Evolutionary conservation across 2,797 vertebrate species (phyloP).

Genomic region (Lepidocolaptes lacrymiger): DNA sequence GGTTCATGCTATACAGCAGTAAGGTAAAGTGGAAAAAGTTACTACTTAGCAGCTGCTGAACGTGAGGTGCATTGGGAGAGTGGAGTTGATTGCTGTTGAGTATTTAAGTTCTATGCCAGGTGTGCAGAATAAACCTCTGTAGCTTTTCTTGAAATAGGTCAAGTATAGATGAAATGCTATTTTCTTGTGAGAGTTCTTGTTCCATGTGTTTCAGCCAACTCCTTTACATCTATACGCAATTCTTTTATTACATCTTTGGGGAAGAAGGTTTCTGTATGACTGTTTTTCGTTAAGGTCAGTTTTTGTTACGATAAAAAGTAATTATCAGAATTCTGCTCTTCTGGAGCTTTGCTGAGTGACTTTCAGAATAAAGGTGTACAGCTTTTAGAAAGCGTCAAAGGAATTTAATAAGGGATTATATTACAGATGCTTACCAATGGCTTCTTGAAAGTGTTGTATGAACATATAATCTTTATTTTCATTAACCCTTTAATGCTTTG

Average conservation of each 20-base stretch:
- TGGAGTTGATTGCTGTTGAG: not conserved
- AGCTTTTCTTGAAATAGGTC: not conserved
- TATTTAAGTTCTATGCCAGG: not conserved
- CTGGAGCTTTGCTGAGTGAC: not conserved
- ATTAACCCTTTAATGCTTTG: constrained; percentile 4
- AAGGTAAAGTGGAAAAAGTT: not conserved
- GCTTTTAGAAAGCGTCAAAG: not conserved
- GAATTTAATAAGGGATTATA: not conserved
- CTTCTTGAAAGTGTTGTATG: not conserved
- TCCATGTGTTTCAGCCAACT: not conserved
- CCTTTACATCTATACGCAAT: not conserved
- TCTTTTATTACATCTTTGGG: not conserved
- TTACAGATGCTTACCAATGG: not conserved
- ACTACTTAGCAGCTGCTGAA: not conserved
- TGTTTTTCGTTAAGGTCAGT: not conserved
- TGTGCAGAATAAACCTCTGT: not conserved
- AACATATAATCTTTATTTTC: not conserved
- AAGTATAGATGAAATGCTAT: not conserved
- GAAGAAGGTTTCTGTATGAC: not conserved
- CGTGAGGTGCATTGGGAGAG: not conserved
- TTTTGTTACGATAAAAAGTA: not conserved
- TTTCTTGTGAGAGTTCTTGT: not conserved
- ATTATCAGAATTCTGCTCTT: not conserved
- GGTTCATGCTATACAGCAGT: not conserved
- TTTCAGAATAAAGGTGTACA: not conserved